Percentiles rank a stretch among this genome's conserved stretches.
Conservation (phyloP, 1,140 invertebrate species). For the Pogonognathellus flavescens region DNA sequence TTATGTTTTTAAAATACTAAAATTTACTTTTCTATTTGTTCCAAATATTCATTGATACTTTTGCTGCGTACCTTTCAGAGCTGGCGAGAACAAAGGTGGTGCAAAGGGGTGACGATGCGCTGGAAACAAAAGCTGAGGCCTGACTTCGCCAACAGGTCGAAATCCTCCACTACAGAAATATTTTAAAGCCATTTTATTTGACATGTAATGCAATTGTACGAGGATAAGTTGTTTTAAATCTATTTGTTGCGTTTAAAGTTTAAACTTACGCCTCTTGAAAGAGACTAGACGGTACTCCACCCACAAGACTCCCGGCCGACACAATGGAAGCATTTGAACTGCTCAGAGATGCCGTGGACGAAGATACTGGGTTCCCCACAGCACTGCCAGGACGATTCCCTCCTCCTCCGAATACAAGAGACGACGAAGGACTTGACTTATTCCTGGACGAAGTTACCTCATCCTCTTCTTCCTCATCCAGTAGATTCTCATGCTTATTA, state of each 20-base stretch:
- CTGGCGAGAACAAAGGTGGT: conserved; percentile 44
- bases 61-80: conserved; percentile 30
- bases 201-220: background rate
- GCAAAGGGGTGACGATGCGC: conserved; percentile 43
- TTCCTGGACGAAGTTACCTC: background rate
- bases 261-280: conserved; percentile 38
- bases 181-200: background rate
- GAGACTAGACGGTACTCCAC: conserved; percentile 42
- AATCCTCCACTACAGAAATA: conserved; percentile 49
- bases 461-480: conserved; percentile 44
- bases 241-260: background rate
- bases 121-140: conserved; percentile 56
- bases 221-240: background rate
- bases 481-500: conserved; percentile 20
- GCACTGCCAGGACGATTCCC: conserved; percentile 38
- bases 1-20: too few species aligned
- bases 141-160: conserved; percentile 61
- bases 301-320: conserved; percentile 33
- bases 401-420: conserved; percentile 44
- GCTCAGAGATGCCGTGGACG: conserved; percentile 12
- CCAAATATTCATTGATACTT: background rate
- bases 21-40: too few species aligned
- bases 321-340: conserved; percentile 38
- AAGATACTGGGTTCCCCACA: conserved; percentile 8
- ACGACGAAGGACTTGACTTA: conserved; percentile 56